Conservation (phyloP, 1,140 invertebrate genomes). For the Drosophila biarmipes region DNA sequence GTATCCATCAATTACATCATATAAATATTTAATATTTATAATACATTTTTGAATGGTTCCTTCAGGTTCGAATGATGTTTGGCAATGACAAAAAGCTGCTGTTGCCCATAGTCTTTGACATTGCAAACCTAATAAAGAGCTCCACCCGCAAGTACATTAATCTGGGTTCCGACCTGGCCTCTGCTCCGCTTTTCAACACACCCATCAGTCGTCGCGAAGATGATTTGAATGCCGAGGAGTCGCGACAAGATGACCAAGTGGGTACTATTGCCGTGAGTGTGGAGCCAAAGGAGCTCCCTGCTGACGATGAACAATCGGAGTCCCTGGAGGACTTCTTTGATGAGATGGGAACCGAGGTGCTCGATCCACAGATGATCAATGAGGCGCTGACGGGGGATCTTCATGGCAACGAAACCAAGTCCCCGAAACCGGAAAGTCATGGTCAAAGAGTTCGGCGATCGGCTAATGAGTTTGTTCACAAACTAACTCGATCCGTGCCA, state of each 20-base stretch:
- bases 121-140: constrained; percentile 87
- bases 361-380: constrained; percentile 78
- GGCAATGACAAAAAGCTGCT: constrained; percentile 86
- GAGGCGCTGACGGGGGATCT: constrained; percentile 55
- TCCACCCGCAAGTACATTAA: constrained; percentile 83
- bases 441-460: constrained; percentile 54
- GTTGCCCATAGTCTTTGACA: constrained; percentile 88
- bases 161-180: constrained; percentile 83
- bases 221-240: constrained; percentile 46
- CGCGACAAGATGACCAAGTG: constrained; percentile 52
- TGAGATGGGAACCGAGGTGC: constrained; percentile 64
- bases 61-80: constrained; percentile 86
- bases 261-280: constrained; percentile 58
- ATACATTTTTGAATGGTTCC: too few relatives aligned
- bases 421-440: not conserved
- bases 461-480: constrained; percentile 71
- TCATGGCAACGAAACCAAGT: constrained; percentile 4
- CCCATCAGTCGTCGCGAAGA: constrained; percentile 47
- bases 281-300: constrained; percentile 8
- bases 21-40: not conserved
- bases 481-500: constrained; percentile 70
- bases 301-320: not conserved
- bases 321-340: constrained; percentile 72
- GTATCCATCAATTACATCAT: too few relatives aligned
- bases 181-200: constrained; percentile 54